Conservation (phyloP, 2,113 vertebrate genomes). For the Chauna torquata region DNA sequence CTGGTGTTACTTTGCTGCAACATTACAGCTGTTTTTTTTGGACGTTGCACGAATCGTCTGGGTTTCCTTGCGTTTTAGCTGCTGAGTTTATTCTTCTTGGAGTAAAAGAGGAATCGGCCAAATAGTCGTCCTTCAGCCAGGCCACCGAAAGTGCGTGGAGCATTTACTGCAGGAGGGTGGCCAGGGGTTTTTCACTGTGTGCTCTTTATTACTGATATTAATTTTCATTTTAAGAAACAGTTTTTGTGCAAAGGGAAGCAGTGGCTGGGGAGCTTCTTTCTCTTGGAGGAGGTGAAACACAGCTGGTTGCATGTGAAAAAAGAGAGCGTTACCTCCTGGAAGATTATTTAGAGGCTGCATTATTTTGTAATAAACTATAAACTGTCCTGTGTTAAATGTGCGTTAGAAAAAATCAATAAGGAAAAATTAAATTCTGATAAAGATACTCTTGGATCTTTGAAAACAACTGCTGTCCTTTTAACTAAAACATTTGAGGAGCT, state of each 20-base stretch:
- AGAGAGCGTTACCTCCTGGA: constrained; percentile 39
- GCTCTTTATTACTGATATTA: neutral
- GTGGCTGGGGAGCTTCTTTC: neutral
- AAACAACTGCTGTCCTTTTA: constrained; percentile 86
- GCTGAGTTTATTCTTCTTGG: constrained; percentile 1
- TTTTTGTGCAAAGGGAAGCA: neutral
- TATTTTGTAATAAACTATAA: constrained; percentile 80
- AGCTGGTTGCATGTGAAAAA: constrained; percentile 60
- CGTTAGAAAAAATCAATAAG: constrained; percentile 81
- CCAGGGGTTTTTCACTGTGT: neutral
- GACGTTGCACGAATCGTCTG: neutral
- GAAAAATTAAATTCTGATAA: constrained; percentile 84
- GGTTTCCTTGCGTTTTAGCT: neutral
- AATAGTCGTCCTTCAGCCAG: neutral
- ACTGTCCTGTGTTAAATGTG: constrained; percentile 77
- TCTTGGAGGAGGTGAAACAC: constrained; percentile 1
- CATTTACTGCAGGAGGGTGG: neutral
- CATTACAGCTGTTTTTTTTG: neutral
- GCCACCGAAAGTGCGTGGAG: neutral
- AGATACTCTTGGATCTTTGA: constrained; percentile 83
- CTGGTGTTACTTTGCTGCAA: neutral
- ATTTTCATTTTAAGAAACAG: neutral
- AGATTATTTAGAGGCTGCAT: constrained; percentile 64
- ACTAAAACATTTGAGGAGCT: constrained; percentile 85
- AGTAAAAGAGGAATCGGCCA: neutral